phyloP scores from a whole-genome alignment of 2,113 vertebrate species.

The Manacus vitellinus region DNA sequence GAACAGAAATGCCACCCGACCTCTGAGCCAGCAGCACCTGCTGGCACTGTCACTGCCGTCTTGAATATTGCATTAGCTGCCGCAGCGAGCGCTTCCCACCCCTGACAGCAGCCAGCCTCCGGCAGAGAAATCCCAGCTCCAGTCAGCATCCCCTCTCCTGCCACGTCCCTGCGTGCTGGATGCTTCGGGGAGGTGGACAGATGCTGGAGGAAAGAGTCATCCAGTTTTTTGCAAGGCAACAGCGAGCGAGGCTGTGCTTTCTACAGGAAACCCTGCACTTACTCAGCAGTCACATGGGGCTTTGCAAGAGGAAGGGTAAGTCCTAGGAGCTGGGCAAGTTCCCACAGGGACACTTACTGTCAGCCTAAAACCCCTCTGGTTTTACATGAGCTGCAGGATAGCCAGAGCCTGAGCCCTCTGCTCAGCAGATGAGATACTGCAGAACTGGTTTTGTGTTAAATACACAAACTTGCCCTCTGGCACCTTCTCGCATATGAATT shows the following conservation, averaged over 20 bases:
- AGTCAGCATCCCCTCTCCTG: background rate
- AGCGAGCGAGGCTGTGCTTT: background rate
- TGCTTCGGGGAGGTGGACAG: background rate
- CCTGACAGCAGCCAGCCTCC: background rate
- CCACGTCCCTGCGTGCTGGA: rapidly evolving
- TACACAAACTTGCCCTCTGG: background rate
- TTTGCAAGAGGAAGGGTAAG: constrained; percentile 36
- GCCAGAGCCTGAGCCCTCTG: background rate
- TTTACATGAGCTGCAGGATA: rapidly evolving
- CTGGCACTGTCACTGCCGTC: background rate
- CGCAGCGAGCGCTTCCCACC: rapidly evolving
- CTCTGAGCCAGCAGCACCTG: background rate
- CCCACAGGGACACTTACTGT: background rate
- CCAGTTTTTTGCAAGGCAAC: background rate
- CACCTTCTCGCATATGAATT: background rate
- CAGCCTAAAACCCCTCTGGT: background rate
- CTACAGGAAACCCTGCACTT: constrained; percentile 49
- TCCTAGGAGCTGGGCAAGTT: background rate
- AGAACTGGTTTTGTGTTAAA: background rate
- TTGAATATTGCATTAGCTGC: background rate
- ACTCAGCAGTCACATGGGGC: constrained; percentile 52
- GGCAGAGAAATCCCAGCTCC: background rate
- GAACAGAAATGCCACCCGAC: background rate
- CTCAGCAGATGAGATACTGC: background rate
- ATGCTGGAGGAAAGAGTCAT: background rate